Conservation (phyloP, 1,140 invertebrate species). For the Anagrus nilaparvatae region DNA sequence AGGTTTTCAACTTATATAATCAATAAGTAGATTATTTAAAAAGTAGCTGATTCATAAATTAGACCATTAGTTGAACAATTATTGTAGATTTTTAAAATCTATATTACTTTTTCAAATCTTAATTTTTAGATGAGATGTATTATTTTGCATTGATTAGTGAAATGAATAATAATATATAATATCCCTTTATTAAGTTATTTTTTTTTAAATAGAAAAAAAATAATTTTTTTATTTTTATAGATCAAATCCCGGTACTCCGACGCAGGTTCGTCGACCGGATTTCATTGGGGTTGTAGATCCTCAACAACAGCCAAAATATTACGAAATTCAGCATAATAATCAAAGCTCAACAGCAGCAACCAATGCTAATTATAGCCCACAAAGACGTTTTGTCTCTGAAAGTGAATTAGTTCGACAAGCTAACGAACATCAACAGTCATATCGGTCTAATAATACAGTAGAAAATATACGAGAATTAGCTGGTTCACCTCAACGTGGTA, state of each 20-base stretch:
- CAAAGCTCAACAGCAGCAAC: conserved; percentile 26
- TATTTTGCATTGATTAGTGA: too few relatives aligned
- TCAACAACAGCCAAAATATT: conserved; percentile 39
- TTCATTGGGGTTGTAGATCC: conserved; percentile 59
- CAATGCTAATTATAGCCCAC: conserved; percentile 50
- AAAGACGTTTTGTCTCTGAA: conserved; percentile 75
- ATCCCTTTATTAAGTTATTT: too few relatives aligned
- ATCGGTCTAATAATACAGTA: conserved; percentile 45
- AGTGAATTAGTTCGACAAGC: conserved; percentile 70
- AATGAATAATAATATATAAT: too few relatives aligned
- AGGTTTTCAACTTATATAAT: too few relatives aligned
- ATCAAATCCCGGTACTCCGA: conserved; percentile 82
- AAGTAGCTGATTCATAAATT: too few relatives aligned
- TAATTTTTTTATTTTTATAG: too few relatives aligned
- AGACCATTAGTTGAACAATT: too few relatives aligned
- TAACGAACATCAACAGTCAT: conserved; percentile 42
- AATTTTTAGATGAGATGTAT: conserved; percentile 36
- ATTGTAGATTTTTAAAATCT: too few relatives aligned
- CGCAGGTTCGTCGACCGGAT: conserved; percentile 71
- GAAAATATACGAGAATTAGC: conserved; percentile 65
- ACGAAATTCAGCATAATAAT: conserved; percentile 39
- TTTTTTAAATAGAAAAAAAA: too few relatives aligned
- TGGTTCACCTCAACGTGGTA: conserved; percentile 70
- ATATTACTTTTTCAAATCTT: too few relatives aligned
- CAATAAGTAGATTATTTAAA: too few relatives aligned